phyloP scores from a whole-genome alignment of 1,140 invertebrate genomes.

The Holcopasites calliopsidis region DNA sequence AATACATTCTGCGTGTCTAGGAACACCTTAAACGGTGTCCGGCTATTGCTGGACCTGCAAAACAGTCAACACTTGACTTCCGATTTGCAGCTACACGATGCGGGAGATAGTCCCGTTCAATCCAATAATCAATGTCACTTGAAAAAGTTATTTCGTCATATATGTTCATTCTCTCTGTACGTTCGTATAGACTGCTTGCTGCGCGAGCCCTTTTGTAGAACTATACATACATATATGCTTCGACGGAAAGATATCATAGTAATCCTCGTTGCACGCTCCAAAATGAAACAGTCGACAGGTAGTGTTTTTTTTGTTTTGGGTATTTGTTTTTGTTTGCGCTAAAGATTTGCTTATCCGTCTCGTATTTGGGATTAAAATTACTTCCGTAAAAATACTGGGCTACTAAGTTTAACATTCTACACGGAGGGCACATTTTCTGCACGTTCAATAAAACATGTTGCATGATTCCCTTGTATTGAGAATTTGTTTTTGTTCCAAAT shows the following conservation, averaged over 20 bases:
- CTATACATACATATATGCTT: conserved; percentile 3
- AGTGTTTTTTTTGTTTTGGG: too few relatives aligned
- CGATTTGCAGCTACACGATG: conserved; percentile 43
- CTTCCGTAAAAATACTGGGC: background rate
- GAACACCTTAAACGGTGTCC: conserved; percentile 69
- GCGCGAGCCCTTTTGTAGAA: background rate
- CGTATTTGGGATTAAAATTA: background rate
- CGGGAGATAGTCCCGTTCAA: conserved; percentile 33
- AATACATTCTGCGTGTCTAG: conserved; percentile 66
- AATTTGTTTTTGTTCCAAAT: conserved; percentile 2
- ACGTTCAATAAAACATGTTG: conserved; percentile 23
- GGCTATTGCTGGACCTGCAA: conserved; percentile 72
- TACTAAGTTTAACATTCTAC: background rate
- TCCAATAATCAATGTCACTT: conserved; percentile 30
- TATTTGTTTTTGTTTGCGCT: conserved; percentile 13
- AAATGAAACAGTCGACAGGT: conserved; percentile 12
- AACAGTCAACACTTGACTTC: conserved; percentile 74
- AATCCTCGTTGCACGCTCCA: conserved; percentile 22
- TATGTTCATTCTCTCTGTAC: conserved; percentile 11
- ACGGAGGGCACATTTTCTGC: conserved; percentile 34
- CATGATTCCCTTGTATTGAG: background rate
- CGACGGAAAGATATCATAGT: background rate
- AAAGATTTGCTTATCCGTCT: conserved; percentile 7
- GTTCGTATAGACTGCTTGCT: background rate
- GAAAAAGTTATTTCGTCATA: conserved; percentile 18